Evolutionary conservation across 1,140 invertebrate genomes (phyloP).

Genomic region (Prorops nasuta): DNA sequence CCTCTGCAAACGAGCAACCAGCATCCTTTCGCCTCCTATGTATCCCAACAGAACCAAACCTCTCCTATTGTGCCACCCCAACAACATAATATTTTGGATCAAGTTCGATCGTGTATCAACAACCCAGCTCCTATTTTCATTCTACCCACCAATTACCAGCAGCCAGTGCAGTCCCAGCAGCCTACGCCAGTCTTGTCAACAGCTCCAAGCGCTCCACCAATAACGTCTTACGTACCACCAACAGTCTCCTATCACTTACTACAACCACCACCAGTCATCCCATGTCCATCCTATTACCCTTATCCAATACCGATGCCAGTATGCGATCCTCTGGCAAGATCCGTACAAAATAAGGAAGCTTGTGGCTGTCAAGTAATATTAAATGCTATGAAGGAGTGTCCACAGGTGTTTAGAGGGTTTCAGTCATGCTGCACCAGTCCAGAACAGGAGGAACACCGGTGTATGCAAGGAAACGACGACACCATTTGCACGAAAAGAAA

Average conservation of each 20-base stretch:
- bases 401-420: background rate
- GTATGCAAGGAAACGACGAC: constrained; percentile 25
- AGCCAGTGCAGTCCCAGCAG: constrained; percentile 12
- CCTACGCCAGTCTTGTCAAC: background rate
- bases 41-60: constrained; percentile 14
- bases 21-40: background rate
- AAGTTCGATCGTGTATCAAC: constrained; percentile 30
- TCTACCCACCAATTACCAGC: constrained; percentile 31
- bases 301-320: constrained; percentile 24
- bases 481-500: constrained; percentile 36
- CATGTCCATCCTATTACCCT: constrained; percentile 24
- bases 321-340: constrained; percentile 8
- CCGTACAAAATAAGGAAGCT: constrained; percentile 22
- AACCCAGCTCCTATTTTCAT: constrained; percentile 43
- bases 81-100: constrained; percentile 37
- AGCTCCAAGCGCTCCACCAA: background rate
- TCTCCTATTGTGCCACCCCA: too few relatives aligned
- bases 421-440: background rate
- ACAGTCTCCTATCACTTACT: constrained; percentile 10
- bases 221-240: constrained; percentile 9
- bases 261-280: constrained; percentile 11
- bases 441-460: constrained; percentile 30
- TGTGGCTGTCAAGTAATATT: constrained; percentile 13
- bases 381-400: background rate
- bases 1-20: constrained; percentile 6